Base-by-base conservation (phyloP, 2,888 invertebrate genomes). In the Himalopsyche japonica region DNA sequence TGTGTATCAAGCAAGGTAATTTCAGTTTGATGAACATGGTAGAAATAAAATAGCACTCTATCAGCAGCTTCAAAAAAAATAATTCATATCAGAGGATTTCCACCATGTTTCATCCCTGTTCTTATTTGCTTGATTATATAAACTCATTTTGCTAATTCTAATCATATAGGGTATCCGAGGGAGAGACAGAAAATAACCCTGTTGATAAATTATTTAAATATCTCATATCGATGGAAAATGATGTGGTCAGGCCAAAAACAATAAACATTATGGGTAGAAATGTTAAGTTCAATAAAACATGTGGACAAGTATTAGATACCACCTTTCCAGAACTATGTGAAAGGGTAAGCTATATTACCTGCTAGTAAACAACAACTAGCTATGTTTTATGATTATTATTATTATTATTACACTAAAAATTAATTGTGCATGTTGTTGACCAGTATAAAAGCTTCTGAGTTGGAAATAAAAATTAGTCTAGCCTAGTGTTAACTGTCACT, bases 291-390 rank as follows among this genome's bases (percentile, higher is more conserved):
- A 93, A 94, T 0, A 97, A 95, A 90, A 96, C 98, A 24, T 99
- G 99, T 91, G 99, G 99, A 0, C 95, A 96, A 89, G 95, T 99
- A 64, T 92, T 98, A 86, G 97, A 99, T 90, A 95, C 96, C 43
- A 95, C 94, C 1, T 99, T 99, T 91, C 93, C 94, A 27, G 98
- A 98, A 90, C 92, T 99, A 80, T 99, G 99, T 91, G 95, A 96
- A 89, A 94, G 97, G 90, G 97, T 97, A 93, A 91, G 92, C 90
- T 86, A 12, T 57, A 57, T 27, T 10, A 27, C 27, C 12, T 70
- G 30, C 12, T 70, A 27, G 24, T 64, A 64, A 24, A 20, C 64
- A 24, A 24, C 64, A 64, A 37, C 37, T 64, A 24, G 64, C 24
- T 64, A 7, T 64, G 34, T 34, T 77, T 76, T 76, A n/a, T n/a